A percentile compares a stretch with the other conserved stretches of the same genome.
Conservation (phyloP, 2,797 vertebrate species). For the Chaetophractus vellerosus region DNA sequence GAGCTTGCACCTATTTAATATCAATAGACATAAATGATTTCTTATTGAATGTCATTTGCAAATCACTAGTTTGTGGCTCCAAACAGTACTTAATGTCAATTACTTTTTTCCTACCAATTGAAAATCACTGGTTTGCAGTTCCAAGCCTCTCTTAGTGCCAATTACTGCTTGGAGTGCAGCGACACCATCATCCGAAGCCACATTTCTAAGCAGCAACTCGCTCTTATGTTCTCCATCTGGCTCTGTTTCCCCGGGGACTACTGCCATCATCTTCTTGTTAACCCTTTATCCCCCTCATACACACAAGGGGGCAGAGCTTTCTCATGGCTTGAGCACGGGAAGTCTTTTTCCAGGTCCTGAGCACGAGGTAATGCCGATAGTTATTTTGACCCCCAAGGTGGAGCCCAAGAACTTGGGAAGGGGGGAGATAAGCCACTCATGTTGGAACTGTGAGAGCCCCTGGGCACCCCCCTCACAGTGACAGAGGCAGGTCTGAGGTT, state of each 20-base stretch:
- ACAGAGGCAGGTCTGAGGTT: background rate
- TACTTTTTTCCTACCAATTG: conserved; percentile 82
- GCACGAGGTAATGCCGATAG: background rate
- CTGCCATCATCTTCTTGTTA: background rate
- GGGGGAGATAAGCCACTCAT: background rate
- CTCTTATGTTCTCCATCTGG: conserved; percentile 57
- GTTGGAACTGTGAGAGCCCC: background rate
- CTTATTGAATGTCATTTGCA: conserved; percentile 82
- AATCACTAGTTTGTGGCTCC: conserved; percentile 80
- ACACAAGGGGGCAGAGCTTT: background rate
- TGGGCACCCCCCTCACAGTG: background rate
- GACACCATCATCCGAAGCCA: conserved; percentile 9
- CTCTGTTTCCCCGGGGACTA: background rate
- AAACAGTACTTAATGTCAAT: conserved; percentile 83
- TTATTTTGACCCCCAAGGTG: background rate
- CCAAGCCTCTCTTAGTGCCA: conserved; percentile 76
- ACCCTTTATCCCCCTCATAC: background rate
- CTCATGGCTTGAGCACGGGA: background rate
- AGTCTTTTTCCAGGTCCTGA: background rate
- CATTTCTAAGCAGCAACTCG: conserved; percentile 61
- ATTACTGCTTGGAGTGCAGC: conserved; percentile 65
- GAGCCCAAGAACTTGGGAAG: background rate
- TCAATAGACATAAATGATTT: conserved; percentile 78
- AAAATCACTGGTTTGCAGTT: conserved; percentile 82
- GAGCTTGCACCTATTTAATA: conserved; percentile 72